Evolutionary conservation across 2,888 invertebrate species (phyloP), one percentile per base, ranked within the genome.

Genomic region (Thysanoteuthis rhombus): DNA sequence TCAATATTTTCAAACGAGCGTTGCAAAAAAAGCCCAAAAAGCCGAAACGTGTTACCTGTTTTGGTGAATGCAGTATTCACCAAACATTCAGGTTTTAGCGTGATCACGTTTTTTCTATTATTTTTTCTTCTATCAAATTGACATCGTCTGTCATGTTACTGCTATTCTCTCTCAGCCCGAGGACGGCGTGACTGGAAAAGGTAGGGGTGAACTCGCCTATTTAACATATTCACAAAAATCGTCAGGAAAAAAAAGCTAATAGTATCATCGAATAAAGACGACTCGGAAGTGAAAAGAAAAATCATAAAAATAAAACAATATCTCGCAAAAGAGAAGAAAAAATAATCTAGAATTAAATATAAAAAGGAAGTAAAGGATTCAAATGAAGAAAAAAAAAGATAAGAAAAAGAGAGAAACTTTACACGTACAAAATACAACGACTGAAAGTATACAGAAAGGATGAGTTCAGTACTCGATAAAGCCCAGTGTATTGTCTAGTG

Each of bases 21-120:
- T 12, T 75, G n/a, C 16, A 36, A 75, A 75, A 75, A 75, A n/a
- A n/a, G n/a, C 25, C 52, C 22, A 25, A 75, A n/a, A 75, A 75
- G 36, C 16, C 8, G 12, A n/a, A 75, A 75, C 19, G 75, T 36
- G 75, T 75, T 75, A 75, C 75, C 75, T 75, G 75, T 75, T 75
- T 75, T 75, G n/a, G 75, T 75, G n/a, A 75, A 75, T 75, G 36
- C n/a, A 36, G 75, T 75, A 75, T 75, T 75, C 75, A 75, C 75
- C 75, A 75, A 75, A 75, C 75, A 75, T 75, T 75, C 75, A 75
- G 75, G n/a, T 75, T 75, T 75, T 75, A 75, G 75, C 75, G 75
- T 75, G 75, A 75, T 75, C 75, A 75, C 75, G 75, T 75, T 75
- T 75, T 75, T n/a, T 58, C 32, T 6, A 28, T 58, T 58, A 1